These are phyloP conservation scores for Bubo blakistoni DNA, from an alignment of 2,113 vertebrate genomes.

Conservation along the genomic window DNA sequence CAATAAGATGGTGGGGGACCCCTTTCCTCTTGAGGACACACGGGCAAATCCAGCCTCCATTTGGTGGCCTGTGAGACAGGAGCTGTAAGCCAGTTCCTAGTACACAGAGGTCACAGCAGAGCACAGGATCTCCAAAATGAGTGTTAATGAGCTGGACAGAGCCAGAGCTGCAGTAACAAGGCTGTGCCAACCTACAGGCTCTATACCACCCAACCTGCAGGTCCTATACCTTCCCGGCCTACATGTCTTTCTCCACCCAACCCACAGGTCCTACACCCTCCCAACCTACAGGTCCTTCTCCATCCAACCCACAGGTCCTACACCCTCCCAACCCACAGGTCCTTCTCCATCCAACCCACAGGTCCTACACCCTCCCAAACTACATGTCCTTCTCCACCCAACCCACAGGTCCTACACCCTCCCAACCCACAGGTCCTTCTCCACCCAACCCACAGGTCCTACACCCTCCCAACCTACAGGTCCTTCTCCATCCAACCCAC, in stretches of 20 bases:
- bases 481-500: no score
- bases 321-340: not conserved
- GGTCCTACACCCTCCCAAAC: not conserved
- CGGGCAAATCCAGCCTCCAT: rapidly evolving
- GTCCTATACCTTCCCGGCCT: not conserved
- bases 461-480: not conserved
- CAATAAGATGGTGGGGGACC: not conserved
- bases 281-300: not conserved
- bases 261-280: not conserved
- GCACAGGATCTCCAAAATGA: not conserved
- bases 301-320: not conserved
- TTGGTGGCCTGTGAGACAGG: not conserved
- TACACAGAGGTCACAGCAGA: not conserved
- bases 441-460: not conserved
- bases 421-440: not conserved
- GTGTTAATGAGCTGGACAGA: not conserved
- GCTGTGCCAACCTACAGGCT: not conserved
- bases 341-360: no score
- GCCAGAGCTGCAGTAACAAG: not conserved
- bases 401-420: not conserved
- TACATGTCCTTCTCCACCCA: not conserved
- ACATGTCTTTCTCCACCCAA: not conserved
- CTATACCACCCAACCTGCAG: not conserved
- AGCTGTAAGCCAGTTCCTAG: not conserved
- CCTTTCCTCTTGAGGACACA: not conserved